Conservation (phyloP, 2,113 vertebrate species). For the Thalassarche chlororhynchos region DNA sequence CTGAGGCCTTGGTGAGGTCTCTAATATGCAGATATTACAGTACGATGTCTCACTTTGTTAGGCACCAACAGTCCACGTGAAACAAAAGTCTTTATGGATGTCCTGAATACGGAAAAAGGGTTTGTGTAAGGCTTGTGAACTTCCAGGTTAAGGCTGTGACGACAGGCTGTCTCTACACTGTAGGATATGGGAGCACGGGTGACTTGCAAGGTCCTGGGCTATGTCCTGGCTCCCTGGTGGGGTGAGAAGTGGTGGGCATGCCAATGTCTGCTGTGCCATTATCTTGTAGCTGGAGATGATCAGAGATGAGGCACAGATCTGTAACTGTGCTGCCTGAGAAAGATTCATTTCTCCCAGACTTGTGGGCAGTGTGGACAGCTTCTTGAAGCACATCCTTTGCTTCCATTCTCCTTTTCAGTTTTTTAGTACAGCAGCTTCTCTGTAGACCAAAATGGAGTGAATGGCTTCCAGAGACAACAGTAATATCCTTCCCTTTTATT, state of each 20-base stretch:
- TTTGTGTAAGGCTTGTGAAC: neutral
- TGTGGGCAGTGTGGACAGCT: neutral
- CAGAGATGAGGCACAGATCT: neutral
- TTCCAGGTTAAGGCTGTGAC: neutral
- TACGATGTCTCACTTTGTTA: neutral
- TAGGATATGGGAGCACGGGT: rapidly evolving
- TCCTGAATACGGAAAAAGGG: neutral
- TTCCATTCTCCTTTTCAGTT: neutral
- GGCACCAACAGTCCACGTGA: neutral
- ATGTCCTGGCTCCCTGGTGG: neutral
- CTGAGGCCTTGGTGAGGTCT: neutral
- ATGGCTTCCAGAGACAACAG: neutral
- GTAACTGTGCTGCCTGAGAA: neutral
- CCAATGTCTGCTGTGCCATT: neutral
- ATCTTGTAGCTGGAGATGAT: neutral
- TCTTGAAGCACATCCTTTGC: neutral
- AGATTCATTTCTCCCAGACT: neutral
- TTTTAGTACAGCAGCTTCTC: neutral
- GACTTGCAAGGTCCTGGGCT: neutral
- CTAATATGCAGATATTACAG: neutral
- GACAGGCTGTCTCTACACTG: neutral
- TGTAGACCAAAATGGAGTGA: neutral
- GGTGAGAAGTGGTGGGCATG: neutral
- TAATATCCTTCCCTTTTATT: neutral
- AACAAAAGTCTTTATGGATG: neutral